These are phyloP conservation scores for Alces alces DNA, from an alignment of 2,113 vertebrate genomes.

Conservation along the genomic window DNA sequence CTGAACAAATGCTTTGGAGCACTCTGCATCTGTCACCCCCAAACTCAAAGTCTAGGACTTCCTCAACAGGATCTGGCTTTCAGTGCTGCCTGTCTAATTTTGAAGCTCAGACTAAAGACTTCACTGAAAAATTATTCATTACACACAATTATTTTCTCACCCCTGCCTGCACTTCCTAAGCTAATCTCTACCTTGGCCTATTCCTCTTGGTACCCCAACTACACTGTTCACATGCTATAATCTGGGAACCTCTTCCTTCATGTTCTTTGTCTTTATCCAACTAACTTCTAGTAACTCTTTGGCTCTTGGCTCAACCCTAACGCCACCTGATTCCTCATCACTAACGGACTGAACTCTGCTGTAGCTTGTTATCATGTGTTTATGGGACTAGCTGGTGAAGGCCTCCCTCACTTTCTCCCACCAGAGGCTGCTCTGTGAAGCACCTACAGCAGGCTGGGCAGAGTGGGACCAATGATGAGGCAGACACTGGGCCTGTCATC, in stretches of 20 bases:
- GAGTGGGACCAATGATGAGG: neutral
- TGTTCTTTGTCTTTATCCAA: neutral
- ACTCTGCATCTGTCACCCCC: neutral
- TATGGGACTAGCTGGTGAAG: neutral
- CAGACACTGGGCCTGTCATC: neutral
- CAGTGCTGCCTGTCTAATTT: neutral
- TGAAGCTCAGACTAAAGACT: neutral
- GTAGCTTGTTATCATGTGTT: neutral
- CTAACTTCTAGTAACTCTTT: neutral
- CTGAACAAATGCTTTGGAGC: neutral
- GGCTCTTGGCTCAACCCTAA: neutral
- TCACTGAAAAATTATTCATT: neutral
- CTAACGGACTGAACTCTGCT: neutral
- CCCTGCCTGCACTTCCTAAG: neutral
- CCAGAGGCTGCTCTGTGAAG: neutral
- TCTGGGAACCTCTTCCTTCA: neutral
- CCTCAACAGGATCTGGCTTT: neutral
- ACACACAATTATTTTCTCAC: neutral
- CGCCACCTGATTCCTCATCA: neutral
- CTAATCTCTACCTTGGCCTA: neutral
- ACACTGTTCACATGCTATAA: neutral
- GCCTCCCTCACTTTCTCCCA: neutral
- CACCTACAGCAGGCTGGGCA: neutral
- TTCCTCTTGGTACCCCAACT: neutral
- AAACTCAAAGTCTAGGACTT: neutral